Conservation (phyloP, 2,888 invertebrate species). For the Troilus luridus region DNA sequence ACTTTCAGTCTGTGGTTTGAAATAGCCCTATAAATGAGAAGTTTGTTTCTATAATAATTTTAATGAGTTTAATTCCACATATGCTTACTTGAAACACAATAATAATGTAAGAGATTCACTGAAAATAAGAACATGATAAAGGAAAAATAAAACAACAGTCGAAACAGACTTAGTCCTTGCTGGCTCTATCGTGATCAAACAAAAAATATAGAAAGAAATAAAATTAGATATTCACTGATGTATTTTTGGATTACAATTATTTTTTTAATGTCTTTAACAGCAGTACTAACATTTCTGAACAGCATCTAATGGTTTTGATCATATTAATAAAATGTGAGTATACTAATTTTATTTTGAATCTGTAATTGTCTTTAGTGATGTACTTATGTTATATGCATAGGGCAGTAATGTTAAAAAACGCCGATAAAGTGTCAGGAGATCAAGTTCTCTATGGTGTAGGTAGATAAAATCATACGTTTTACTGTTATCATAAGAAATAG, state of each 20-base stretch:
- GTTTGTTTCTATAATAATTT: not conserved
- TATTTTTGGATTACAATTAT: not conserved
- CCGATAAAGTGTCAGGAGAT: not conserved
- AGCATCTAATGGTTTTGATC: not conserved
- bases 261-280: not conserved
- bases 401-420: not conserved
- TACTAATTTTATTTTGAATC: not conserved
- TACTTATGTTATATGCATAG: not conserved
- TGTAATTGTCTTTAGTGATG: not conserved
- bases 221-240: too few relatives aligned
- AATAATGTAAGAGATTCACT: too few relatives aligned
- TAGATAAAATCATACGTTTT: not conserved
- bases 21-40: not conserved
- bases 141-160: too few relatives aligned
- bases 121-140: too few relatives aligned
- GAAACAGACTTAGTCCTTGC: too few relatives aligned
- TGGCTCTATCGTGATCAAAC: too few relatives aligned
- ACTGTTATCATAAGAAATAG: not conserved
- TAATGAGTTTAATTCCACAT: too few relatives aligned
- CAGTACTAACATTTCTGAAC: not conserved
- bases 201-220: too few relatives aligned
- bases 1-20: not conserved
- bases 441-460: not conserved
- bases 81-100: too few relatives aligned
- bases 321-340: not conserved